phyloP scores from a whole-genome alignment of 2,888 invertebrate species.

The Anagyrus pseudococci region DNA sequence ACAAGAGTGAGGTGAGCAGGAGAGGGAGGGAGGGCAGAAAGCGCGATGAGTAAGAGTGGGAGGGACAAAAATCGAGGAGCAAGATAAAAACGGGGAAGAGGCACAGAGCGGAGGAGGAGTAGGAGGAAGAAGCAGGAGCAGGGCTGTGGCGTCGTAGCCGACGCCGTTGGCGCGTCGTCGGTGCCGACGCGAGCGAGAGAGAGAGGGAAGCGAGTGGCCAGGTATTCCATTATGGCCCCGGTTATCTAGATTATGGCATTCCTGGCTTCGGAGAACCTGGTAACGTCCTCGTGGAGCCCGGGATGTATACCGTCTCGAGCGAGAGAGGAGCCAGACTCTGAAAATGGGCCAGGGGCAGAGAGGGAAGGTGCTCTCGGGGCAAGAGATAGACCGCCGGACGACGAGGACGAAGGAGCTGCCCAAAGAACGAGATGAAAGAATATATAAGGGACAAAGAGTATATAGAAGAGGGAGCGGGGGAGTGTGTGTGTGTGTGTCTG shows the following conservation, averaged over 20 bases:
- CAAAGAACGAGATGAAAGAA: conserved; percentile 10
- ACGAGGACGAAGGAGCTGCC: neutral
- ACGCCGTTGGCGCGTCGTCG: neutral
- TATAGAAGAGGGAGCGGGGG: neutral
- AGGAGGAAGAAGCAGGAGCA: conserved; percentile 19
- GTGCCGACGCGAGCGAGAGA: neutral
- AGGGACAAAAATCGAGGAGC: conserved; percentile 40
- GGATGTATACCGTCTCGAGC: neutral
- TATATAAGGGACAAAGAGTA: conserved; percentile 7
- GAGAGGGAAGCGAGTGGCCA: conserved; percentile 26
- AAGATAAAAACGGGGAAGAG: conserved; percentile 3
- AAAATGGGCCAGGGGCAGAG: no score
- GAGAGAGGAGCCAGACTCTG: neutral
- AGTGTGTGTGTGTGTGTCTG: no score
- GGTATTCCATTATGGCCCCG: conserved; percentile 58
- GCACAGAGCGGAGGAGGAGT: conserved; percentile 40
- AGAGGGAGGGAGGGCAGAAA: conserved; percentile 41
- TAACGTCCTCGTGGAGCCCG: conserved; percentile 32
- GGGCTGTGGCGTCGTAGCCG: neutral
- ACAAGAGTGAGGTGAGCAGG: conserved; percentile 30
- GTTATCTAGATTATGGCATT: conserved; percentile 61
- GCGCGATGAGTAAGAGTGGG: conserved; percentile 37
- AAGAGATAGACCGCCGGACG: neutral
- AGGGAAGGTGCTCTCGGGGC: no score
- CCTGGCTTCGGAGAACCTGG: conserved; percentile 54